Evolutionary conservation across 2,113 vertebrate genomes (phyloP).

Genomic region (Sterrhoptilus dennistouni): DNA sequence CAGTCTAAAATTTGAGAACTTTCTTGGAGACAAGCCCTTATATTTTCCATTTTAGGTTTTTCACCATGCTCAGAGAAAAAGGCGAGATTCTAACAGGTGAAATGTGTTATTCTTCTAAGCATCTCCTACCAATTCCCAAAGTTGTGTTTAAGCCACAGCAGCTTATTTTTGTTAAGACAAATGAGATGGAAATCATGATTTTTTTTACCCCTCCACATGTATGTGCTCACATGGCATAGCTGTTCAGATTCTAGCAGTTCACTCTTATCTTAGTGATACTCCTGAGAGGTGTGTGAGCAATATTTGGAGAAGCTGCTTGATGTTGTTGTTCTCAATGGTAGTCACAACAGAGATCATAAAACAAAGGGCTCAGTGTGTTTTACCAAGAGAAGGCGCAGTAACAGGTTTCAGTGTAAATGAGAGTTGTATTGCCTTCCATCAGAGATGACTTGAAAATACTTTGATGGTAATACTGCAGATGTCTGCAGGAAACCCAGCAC

Average conservation of each 20-base stretch:
- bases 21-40: background rate
- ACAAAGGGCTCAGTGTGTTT: slow-evolving; percentile 48
- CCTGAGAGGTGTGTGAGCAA: background rate
- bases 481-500: slow-evolving; percentile 78
- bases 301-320: slow-evolving; percentile 12
- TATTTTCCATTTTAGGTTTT: background rate
- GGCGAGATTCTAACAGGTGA: background rate
- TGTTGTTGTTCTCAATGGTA: background rate
- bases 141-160: background rate
- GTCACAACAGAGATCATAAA: slow-evolving; percentile 33
- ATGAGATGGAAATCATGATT: background rate
- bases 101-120: background rate
- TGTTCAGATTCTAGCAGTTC: slow-evolving; percentile 7
- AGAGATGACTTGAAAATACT: slow-evolving; percentile 78
- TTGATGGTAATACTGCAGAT: slow-evolving; percentile 80
- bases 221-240: background rate
- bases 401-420: slow-evolving; percentile 74
- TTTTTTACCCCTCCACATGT: background rate
- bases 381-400: slow-evolving; percentile 58
- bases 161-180: background rate
- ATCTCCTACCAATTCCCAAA: slow-evolving; percentile 1
- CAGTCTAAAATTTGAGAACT: background rate
- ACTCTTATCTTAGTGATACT: background rate
- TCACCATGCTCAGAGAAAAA: background rate
- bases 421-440: slow-evolving; percentile 74